Conservation (phyloP, 2,888 invertebrate species). For the Cheiracanthium punctorium region DNA sequence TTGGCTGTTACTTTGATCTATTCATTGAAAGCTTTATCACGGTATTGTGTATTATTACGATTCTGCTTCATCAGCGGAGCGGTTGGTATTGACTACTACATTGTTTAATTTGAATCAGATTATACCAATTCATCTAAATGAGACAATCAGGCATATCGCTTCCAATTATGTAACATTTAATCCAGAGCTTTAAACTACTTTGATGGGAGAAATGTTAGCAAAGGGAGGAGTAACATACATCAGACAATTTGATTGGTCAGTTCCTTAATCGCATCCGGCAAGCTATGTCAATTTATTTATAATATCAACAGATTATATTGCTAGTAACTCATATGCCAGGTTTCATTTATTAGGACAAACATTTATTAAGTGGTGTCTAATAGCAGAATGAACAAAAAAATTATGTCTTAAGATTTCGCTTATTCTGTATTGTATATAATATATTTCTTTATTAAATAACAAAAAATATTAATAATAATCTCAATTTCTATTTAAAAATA, state of each 20-base stretch:
- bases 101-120: conserved; percentile 47
- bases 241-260: background rate
- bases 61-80: background rate
- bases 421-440: too few species aligned
- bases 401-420: too few species aligned
- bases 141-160: conserved; percentile 34
- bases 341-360: too few species aligned
- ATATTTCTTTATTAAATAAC: too few species aligned
- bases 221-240: background rate
- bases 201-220: conserved; percentile 28
- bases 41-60: too few species aligned
- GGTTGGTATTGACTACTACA: conserved; percentile 20
- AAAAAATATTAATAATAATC: too few species aligned
- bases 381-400: too few species aligned
- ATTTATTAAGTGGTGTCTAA: too few species aligned
- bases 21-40: too few species aligned
- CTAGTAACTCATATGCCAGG: too few species aligned
- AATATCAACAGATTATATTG: background rate
- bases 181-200: conserved; percentile 30
- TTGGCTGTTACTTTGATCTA: too few species aligned
- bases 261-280: background rate
- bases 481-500: too few species aligned
- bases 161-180: conserved; percentile 35
- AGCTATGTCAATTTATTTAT: background rate
- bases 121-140: conserved; percentile 38